These are phyloP conservation scores for Spizella passerina DNA, from an alignment of 2,797 vertebrate genomes.

Conservation along the genomic window DNA sequence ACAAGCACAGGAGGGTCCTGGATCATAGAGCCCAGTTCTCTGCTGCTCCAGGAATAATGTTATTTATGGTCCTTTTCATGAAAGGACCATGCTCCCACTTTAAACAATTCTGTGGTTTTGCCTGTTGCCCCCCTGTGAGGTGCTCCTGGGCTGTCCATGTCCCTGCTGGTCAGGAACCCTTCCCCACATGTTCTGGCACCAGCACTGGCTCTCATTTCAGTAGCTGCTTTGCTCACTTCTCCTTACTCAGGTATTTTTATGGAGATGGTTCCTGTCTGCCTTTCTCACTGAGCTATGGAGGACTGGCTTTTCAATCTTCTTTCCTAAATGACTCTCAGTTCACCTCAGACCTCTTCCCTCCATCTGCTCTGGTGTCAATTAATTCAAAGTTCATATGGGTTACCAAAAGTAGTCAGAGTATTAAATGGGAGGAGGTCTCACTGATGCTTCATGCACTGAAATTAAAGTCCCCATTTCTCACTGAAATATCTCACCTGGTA, in stretches of 20 bases:
- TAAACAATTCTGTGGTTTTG: background rate
- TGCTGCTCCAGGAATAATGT: background rate
- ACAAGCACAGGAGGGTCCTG: background rate
- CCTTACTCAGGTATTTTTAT: background rate
- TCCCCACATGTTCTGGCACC: background rate
- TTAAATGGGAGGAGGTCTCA: background rate
- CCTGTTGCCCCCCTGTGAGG: background rate
- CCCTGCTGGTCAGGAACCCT: background rate
- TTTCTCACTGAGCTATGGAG: background rate
- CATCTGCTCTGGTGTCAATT: background rate
- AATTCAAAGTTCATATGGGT: background rate
- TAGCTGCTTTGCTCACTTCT: background rate
- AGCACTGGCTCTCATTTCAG: background rate
- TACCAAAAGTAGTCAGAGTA: background rate
- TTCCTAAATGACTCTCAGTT: slow-evolving; percentile 16
- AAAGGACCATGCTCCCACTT: background rate
- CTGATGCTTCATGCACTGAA: background rate
- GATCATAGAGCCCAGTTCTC: background rate
- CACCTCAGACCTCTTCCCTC: slow-evolving; percentile 18
- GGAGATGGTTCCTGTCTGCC: background rate
- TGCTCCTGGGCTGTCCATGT: background rate
- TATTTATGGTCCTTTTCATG: background rate
- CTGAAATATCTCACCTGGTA: background rate
- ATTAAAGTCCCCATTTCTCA: background rate
- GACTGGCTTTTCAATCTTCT: slow-evolving; percentile 25